Evolutionary conservation across 2,888 invertebrate genomes (phyloP), one percentile per base, ranked within the genome.

Genomic region (Erebia palarica): DNA sequence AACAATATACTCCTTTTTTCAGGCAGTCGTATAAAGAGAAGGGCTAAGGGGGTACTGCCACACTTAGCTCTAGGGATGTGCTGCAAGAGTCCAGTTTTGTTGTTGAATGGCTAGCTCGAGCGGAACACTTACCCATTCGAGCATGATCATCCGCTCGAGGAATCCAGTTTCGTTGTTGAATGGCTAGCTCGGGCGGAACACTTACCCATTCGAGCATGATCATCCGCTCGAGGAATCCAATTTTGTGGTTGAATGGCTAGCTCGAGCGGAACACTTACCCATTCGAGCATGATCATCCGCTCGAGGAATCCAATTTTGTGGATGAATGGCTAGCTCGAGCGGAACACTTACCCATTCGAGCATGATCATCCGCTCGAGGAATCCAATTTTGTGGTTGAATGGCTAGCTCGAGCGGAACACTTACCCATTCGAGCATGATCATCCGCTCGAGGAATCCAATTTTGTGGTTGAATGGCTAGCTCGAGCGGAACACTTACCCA

Each of bases 391-490:
- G n/a, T n/a, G n/a, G n/a, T n/a, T n/a, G n/a, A n/a, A n/a, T n/a
- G n/a, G n/a, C n/a, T n/a, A n/a, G 3, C 5, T n/a, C 0, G 16
- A 16, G 16, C 10, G 55, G n/a, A 55, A 18, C 3, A 84, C 88
- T 82, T 63, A 93, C 94, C 96, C 96, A 96, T 78, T 94, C 92
- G n/a, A 95, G 94, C 94, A 96, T 95, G 80, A 95, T 90, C 86
- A 96, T 93, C 81, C 95, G 93, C 84, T 96, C 96, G 72, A 96
- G 94, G 86, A 96, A 96, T n/a, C n/a, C n/a, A n/a, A n/a, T n/a
- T n/a, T n/a, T n/a, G n/a, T n/a, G n/a, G n/a, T n/a, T n/a, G n/a
- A n/a, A n/a, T n/a, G n/a, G n/a, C n/a, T n/a, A n/a, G 3, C 5
- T n/a, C 0, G 16, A 16, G 16, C 10, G 55, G n/a, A 55, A 18